Conservation (phyloP, 2,797 vertebrate species). For the Microctenopoma lineatum region DNA sequence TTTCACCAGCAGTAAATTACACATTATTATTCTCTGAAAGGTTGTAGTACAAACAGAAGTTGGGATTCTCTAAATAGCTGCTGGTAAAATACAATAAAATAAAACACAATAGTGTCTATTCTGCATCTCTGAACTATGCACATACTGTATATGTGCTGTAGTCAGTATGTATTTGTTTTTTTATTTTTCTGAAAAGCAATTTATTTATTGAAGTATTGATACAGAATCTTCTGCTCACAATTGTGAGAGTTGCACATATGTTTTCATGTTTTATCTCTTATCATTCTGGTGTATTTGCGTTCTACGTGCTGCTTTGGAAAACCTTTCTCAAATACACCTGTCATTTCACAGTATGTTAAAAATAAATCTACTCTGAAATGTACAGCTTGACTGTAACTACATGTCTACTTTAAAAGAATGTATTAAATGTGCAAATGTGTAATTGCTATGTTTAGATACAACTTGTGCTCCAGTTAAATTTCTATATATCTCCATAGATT, state of each 20-base stretch:
- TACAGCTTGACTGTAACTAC: neutral
- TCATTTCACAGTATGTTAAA: slow-evolving; percentile 19
- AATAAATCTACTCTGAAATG: neutral
- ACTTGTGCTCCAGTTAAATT: neutral
- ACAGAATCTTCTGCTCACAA: slow-evolving; percentile 4
- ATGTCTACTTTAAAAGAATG: neutral
- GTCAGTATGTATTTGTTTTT: slow-evolving; percentile 3
- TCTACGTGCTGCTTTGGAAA: slow-evolving; percentile 33
- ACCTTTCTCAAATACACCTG: slow-evolving; percentile 41
- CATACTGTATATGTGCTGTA: slow-evolving; percentile 7
- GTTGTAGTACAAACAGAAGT: too few species aligned
- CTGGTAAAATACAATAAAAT: neutral
- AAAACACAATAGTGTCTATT: neutral
- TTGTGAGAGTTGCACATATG: slow-evolving; percentile 55
- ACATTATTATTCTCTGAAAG: too few species aligned
- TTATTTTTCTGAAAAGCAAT: neutral
- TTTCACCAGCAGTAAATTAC: too few species aligned
- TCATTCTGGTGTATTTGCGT: slow-evolving; percentile 31
- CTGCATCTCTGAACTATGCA: slow-evolving; percentile 1
- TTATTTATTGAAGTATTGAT: slow-evolving; percentile 18
- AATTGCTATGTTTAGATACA: neutral
- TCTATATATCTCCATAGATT: neutral
- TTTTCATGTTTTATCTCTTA: slow-evolving; percentile 53
- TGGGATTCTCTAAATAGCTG: too few species aligned
- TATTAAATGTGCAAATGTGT: neutral